phyloP scores from a whole-genome alignment of 1,140 invertebrate species.

The Nixonia krombeini region DNA sequence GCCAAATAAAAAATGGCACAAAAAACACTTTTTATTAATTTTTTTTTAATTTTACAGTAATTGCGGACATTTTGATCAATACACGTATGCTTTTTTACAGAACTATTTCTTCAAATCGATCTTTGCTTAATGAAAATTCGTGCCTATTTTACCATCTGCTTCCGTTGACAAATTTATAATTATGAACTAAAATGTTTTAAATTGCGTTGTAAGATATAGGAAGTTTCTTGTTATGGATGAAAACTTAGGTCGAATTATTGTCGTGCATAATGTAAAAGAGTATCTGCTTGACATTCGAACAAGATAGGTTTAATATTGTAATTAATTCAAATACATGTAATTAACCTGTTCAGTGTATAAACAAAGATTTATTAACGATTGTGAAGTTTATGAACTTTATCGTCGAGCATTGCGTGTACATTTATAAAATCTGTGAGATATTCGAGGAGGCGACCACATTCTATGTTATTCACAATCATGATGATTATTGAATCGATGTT shows the following conservation, averaged over 20 bases:
- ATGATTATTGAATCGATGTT: slow-evolving; percentile 46
- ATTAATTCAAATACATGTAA: slow-evolving; percentile 20
- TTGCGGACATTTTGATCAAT: not conserved
- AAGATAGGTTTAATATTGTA: not conserved
- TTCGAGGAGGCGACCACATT: slow-evolving; percentile 35
- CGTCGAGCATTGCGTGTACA: slow-evolving; percentile 33
- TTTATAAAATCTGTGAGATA: slow-evolving; percentile 30
- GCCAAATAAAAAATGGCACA: not conserved
- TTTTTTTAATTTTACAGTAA: not conserved
- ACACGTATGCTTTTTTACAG: too few relatives aligned
- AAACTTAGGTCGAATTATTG: too few relatives aligned
- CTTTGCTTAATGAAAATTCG: too few relatives aligned
- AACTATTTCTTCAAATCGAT: too few relatives aligned
- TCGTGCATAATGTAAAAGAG: not conserved
- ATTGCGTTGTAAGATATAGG: too few relatives aligned
- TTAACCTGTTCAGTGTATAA: slow-evolving; percentile 41
- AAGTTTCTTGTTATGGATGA: too few relatives aligned
- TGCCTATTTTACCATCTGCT: too few relatives aligned
- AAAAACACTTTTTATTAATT: slow-evolving; percentile 1
- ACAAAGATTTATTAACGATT: slow-evolving; percentile 45
- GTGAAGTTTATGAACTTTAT: slow-evolving; percentile 49
- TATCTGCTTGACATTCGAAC: not conserved
- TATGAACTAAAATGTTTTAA: too few relatives aligned
- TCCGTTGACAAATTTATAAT: too few relatives aligned
- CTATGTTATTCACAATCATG: slow-evolving; percentile 45